These are phyloP conservation scores for Natrix natrix DNA, from an alignment of 2,797 vertebrate species.

Conservation along the genomic window DNA sequence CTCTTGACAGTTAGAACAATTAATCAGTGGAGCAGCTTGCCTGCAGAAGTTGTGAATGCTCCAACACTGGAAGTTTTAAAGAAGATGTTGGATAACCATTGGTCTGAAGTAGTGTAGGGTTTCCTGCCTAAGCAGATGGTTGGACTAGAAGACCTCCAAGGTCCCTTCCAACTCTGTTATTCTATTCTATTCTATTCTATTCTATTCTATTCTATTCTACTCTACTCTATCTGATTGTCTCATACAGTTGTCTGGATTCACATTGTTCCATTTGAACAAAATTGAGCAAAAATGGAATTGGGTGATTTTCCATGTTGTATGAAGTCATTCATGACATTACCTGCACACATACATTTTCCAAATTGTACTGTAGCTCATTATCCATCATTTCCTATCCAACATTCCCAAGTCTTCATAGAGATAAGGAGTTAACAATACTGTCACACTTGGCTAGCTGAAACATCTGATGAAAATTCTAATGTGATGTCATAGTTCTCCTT, in stretches of 20 bases:
- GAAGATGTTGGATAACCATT: no score
- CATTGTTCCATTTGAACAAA: background rate
- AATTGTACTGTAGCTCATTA: background rate
- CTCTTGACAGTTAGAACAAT: no score
- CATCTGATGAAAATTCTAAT: background rate
- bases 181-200: no score
- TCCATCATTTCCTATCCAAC: background rate
- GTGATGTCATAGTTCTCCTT: conserved; percentile 7
- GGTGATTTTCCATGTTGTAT: background rate
- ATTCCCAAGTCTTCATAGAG: background rate
- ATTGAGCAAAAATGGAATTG: background rate
- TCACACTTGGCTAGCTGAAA: background rate
- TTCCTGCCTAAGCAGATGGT: no score
- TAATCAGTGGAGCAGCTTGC: no score
- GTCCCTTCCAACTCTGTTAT: no score
- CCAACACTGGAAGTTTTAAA: no score
- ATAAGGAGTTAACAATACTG: background rate
- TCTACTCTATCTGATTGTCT: background rate
- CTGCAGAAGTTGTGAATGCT: no score
- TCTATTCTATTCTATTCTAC: no score
- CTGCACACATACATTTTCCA: background rate
- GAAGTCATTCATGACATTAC: background rate
- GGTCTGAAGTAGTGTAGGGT: no score
- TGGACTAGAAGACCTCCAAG: no score
- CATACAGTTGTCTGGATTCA: background rate